Conservation (phyloP, 1,140 invertebrate species). For the Zelostemma sp. region DNA sequence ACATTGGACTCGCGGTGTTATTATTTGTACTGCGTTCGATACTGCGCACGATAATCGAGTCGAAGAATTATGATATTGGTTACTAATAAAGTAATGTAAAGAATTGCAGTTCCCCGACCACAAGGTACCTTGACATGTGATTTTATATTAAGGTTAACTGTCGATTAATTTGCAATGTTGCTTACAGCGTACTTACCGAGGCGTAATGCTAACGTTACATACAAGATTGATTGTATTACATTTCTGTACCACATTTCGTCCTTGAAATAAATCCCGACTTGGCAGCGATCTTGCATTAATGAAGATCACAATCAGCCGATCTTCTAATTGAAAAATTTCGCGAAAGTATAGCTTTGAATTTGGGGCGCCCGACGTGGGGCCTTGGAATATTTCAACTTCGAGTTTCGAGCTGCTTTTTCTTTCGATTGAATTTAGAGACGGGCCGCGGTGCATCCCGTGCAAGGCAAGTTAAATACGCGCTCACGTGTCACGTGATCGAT, state of each 20-base stretch:
- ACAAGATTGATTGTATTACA: conserved; percentile 2
- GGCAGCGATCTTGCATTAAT: no score
- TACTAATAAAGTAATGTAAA: neutral
- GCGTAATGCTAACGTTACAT: neutral
- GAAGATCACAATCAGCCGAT: neutral
- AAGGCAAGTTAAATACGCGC: conserved; percentile 10
- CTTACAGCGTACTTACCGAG: neutral
- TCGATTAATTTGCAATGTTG: conserved; percentile 5
- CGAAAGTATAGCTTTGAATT: no score
- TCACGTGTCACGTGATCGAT: conserved; percentile 23
- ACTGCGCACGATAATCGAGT: neutral
- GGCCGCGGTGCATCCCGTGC: conserved; percentile 21
- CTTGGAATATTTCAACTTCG: no score
- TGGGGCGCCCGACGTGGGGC: no score
- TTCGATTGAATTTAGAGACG: neutral
- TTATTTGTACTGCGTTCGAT: neutral
- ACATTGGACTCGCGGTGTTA: neutral
- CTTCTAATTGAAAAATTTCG: no score
- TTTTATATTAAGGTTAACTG: conserved; percentile 7
- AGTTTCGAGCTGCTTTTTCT: no score
- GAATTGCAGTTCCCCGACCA: neutral
- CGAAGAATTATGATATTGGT: neutral
- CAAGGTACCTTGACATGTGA: conserved; percentile 3
- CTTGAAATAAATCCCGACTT: neutral
- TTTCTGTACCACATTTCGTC: conserved; percentile 1